These are phyloP conservation scores for Drosophila lutescens DNA, from an alignment of 2,888 invertebrate species.

Conservation along the genomic window DNA sequence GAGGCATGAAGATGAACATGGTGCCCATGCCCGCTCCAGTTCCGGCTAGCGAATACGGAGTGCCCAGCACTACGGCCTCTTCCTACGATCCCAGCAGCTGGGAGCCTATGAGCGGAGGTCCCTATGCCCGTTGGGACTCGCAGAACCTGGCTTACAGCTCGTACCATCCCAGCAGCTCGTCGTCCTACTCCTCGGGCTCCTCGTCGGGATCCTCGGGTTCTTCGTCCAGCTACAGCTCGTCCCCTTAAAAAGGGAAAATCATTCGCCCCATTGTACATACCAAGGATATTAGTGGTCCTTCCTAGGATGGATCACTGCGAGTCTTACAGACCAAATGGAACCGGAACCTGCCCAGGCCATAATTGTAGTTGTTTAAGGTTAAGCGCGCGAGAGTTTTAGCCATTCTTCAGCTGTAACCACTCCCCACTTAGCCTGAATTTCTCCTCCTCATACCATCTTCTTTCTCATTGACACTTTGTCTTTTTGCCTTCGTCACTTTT, in stretches of 20 bases:
- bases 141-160: constrained; percentile 89
- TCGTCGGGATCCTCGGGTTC: constrained; percentile 77
- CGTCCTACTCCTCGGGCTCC: constrained; percentile 85
- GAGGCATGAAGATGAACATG: constrained; percentile 91
- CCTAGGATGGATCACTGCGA: constrained; percentile 45
- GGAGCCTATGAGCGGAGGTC: constrained; percentile 90
- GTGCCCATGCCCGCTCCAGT: constrained; percentile 86
- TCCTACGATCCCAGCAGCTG: constrained; percentile 89
- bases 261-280: constrained; percentile 58
- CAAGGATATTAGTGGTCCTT: constrained; percentile 48
- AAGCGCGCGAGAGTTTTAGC: constrained; percentile 65
- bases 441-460: constrained; percentile 10
- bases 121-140: constrained; percentile 91
- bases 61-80: constrained; percentile 88
- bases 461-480: constrained; percentile 21
- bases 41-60: constrained; percentile 88
- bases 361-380: constrained; percentile 61
- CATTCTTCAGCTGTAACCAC: constrained; percentile 54
- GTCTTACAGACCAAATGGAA: constrained; percentile 70
- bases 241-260: constrained; percentile 64
- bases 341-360: constrained; percentile 74
- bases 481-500: constrained; percentile 26
- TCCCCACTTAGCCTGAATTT: constrained; percentile 23
- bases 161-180: constrained; percentile 88
- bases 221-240: constrained; percentile 75